Base-by-base conservation (phyloP, 2,888 invertebrate species). In the Callyntrura guangdongensis region DNA sequence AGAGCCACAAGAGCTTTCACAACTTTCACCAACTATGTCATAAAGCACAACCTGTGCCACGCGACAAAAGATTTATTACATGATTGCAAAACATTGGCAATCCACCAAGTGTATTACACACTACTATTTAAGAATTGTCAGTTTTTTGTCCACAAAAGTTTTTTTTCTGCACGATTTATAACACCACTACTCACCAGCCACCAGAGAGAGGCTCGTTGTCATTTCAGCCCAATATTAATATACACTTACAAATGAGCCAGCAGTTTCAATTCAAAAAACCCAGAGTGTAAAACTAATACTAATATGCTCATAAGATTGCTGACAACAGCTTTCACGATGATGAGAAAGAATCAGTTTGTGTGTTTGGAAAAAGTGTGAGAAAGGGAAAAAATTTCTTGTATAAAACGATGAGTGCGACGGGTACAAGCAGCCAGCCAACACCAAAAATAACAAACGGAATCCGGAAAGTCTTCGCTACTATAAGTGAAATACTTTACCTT, bases 391-490 rank as follows among this genome's bases (percentile, higher is more conserved):
- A 82, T 17, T 56, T 49, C 59, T 45, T 49, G 59, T 72, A 88
- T 56, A 79, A 61, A 67, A 56, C 77, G 84, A 85, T 85, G 89
- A 89, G 89, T 89, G 89, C 89, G 85, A 67, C 72, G 89, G 85
- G 85, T 89, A 84, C 89, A 83, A 61, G 83, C 64, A 89, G 64
- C 79, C 89, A 89, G 89, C 89, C 89, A 89, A 89, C 89, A 89
- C 89, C 89, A 89, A 89, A 89, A 89, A 89, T 89, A 89, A 89
- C 89, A 89, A 89, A 89, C 89, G 84, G 77, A 84, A 85, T 89
- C 69, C 89, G 89, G 89, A 89, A 79, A 83, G 74, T 89, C n/a
- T n/a, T n/a, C 74, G 69, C 67, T 49, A 8, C 22, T 72, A 67
- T 67, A 69, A 82, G 69, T 53, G 82, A 72, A 36, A 88, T 82